Conservation (phyloP, 2,888 invertebrate genomes). For the Gastracanthus pulcherrimus region DNA sequence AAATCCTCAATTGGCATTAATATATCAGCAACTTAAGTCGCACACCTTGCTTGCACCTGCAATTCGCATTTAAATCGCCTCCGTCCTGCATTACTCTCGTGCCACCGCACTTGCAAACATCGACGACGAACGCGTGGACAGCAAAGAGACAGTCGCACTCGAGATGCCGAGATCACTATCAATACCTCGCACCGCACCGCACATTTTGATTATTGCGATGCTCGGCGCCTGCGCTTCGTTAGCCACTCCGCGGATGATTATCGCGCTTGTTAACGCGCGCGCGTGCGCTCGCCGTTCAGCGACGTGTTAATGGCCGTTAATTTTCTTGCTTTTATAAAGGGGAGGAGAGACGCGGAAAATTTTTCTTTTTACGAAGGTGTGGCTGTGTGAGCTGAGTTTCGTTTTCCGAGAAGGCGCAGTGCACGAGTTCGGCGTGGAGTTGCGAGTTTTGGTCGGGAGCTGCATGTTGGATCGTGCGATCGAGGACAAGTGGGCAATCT, state of each 20-base stretch:
- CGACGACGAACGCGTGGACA: too few relatives aligned
- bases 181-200: background rate
- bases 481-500: too few relatives aligned
- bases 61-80: background rate
- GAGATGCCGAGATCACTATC: constrained; percentile 6
- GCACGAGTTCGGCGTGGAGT: too few relatives aligned
- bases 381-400: background rate
- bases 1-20: too few relatives aligned
- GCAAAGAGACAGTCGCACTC: too few relatives aligned
- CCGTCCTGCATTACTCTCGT: background rate
- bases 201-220: background rate
- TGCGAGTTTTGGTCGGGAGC: too few relatives aligned
- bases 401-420: too few relatives aligned
- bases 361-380: background rate
- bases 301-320: constrained; percentile 36
- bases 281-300: constrained; percentile 5
- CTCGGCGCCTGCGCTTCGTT: background rate
- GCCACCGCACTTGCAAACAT: background rate
- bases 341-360: background rate
- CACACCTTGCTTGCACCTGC: too few relatives aligned
- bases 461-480: too few relatives aligned
- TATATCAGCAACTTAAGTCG: too few relatives aligned
- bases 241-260: constrained; percentile 1
- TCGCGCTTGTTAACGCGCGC: constrained; percentile 27
- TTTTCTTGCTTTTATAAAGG: background rate